A percentile compares a stretch with the other conserved stretches of the same genome.
Evolutionary conservation across 2,113 vertebrate species (phyloP).

Genomic region (Prietella phreatophila): DNA sequence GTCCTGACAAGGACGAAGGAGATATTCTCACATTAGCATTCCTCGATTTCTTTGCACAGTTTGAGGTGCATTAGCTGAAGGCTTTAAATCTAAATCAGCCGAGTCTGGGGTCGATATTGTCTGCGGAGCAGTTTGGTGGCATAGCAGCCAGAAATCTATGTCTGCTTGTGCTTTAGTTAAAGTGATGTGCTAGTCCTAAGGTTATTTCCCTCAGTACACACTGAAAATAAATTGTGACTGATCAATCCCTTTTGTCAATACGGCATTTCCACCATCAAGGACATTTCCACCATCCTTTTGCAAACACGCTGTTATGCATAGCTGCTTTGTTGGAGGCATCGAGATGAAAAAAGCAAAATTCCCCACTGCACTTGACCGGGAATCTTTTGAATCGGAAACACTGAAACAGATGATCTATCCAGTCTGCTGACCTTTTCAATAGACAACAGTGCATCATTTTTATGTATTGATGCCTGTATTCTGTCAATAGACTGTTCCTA

Average conservation of each 20-base stretch:
- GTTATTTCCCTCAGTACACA: slow-evolving; percentile 27
- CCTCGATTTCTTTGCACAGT: not conserved
- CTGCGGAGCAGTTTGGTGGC: not conserved
- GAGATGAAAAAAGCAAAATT: too few relatives aligned
- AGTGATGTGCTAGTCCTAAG: not conserved
- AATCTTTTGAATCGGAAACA: not conserved
- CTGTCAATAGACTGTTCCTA: not conserved
- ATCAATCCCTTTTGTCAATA: slow-evolving; percentile 13
- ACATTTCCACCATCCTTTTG: not conserved
- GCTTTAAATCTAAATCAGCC: slow-evolving; percentile 23
- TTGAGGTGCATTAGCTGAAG: slow-evolving; percentile 6
- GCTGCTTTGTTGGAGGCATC: not conserved
- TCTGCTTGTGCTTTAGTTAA: slow-evolving; percentile 18
- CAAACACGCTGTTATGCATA: slow-evolving; percentile 13
- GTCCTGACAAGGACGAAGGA: not conserved
- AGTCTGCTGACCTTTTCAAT: not conserved
- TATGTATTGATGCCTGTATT: not conserved
- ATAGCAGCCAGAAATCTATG: slow-evolving; percentile 1
- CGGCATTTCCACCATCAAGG: not conserved
- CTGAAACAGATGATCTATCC: not conserved
- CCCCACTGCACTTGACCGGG: not conserved
- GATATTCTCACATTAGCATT: not conserved
- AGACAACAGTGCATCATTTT: not conserved
- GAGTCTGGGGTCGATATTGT: not conserved
- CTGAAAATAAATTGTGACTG: slow-evolving; percentile 13